Evolutionary conservation across 2,888 invertebrate species (phyloP).

Genomic region (Stenodera caucasica): DNA sequence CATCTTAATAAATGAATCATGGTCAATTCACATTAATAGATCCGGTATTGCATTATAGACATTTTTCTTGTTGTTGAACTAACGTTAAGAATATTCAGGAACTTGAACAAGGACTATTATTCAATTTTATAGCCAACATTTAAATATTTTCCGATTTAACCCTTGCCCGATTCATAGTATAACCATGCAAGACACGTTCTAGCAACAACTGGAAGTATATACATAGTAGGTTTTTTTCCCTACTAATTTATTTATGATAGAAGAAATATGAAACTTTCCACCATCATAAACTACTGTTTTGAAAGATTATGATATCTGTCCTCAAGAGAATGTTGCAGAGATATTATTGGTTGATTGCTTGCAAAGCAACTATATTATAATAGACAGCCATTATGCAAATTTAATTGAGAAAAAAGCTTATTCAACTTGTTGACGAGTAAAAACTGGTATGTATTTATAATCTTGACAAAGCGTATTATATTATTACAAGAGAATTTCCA

Average conservation of each 20-base stretch:
- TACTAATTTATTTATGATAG: background rate
- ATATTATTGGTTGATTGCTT: background rate
- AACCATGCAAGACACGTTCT: constrained; percentile 4
- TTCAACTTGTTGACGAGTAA: too few species aligned
- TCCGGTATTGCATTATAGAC: background rate
- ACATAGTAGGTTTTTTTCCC: background rate
- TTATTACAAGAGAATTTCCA: background rate
- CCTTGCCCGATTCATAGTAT: background rate
- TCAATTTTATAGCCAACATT: background rate
- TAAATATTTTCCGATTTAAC: background rate
- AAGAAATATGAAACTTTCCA: background rate
- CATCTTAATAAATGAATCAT: constrained; percentile 2
- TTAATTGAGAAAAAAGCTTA: background rate
- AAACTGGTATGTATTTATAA: too few species aligned
- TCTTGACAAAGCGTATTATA: background rate
- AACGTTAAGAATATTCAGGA: background rate
- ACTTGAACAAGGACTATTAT: background rate
- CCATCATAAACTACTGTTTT: background rate
- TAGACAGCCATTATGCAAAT: constrained; percentile 1
- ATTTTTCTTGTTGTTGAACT: background rate
- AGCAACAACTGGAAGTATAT: background rate
- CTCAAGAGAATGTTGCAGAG: background rate
- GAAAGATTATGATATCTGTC: background rate
- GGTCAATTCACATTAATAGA: background rate
- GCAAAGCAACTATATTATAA: background rate